Evolutionary conservation across 2,113 vertebrate species (phyloP).

Genomic region (Carassius auratus): DNA sequence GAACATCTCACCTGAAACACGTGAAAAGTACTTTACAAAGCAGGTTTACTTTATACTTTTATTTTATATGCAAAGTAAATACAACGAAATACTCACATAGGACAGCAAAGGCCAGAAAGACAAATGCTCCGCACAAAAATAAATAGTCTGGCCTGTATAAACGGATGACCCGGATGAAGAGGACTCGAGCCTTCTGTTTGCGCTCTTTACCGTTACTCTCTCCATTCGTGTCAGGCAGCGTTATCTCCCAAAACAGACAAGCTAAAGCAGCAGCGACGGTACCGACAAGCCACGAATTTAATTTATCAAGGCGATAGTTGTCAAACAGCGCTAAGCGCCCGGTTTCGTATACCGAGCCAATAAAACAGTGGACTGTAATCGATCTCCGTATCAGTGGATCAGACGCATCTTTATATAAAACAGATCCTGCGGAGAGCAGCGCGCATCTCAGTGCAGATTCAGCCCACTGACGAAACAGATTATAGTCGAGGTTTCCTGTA

Average conservation of each 20-base stretch:
- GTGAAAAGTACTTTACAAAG: constrained; percentile 34
- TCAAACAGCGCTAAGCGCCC: constrained; percentile 43
- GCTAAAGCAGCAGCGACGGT: constrained; percentile 62
- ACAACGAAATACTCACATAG: constrained; percentile 68
- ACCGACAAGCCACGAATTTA: constrained; percentile 59
- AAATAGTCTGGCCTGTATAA: constrained; percentile 60
- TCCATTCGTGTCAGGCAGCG: constrained; percentile 60
- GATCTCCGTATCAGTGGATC: constrained; percentile 41
- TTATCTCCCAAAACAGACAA: constrained; percentile 74
- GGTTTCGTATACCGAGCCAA: constrained; percentile 67
- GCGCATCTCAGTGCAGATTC: constrained; percentile 57
- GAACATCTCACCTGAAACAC: constrained; percentile 66
- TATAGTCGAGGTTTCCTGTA: background rate
- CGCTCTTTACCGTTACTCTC: background rate
- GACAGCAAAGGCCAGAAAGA: constrained; percentile 74
- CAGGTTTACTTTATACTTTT: background rate
- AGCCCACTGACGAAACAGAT: constrained; percentile 60
- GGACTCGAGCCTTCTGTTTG: constrained; percentile 59
- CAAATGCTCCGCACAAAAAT: constrained; percentile 60
- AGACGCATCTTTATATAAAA: background rate
- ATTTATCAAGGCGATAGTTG: constrained; percentile 21
- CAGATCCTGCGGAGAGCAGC: accelerated
- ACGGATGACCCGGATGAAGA: constrained; percentile 68
- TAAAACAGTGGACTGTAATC: constrained; percentile 53
- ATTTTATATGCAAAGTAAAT: background rate